Conservation (phyloP, 2,888 invertebrate genomes). For the Pinctada fucata region DNA sequence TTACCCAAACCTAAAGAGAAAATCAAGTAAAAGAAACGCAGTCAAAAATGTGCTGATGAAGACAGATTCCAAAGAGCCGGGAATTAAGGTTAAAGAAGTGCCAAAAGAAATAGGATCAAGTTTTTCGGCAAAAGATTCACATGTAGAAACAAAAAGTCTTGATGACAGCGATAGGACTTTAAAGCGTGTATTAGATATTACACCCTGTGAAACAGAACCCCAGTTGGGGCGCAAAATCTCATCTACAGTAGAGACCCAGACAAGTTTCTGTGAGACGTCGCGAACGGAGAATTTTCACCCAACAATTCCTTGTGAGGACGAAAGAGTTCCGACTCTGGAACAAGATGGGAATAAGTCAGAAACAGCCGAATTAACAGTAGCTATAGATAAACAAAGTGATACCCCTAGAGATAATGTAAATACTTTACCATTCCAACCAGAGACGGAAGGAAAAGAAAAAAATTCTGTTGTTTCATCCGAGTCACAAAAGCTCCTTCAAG, state of each 20-base stretch:
- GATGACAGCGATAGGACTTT: not conserved
- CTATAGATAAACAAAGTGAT: too few species aligned
- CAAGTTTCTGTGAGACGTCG: conserved; percentile 6
- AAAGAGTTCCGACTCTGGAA: not conserved
- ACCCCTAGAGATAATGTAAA: too few species aligned
- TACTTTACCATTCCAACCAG: not conserved
- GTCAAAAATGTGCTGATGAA: not conserved
- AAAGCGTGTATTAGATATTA: too few species aligned
- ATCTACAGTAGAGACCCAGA: conserved; percentile 29
- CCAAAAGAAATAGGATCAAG: not conserved
- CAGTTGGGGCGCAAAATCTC: not conserved
- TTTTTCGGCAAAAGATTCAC: not conserved
- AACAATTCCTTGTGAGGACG: not conserved
- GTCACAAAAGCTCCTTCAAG: not conserved
- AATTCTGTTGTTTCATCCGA: not conserved
- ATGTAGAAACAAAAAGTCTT: not conserved
- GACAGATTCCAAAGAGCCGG: not conserved
- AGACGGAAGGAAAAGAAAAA: not conserved
- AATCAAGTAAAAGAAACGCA: not conserved
- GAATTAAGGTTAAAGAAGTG: not conserved
- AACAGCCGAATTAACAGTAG: not conserved
- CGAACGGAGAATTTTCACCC: too few species aligned
- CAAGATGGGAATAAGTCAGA: not conserved
- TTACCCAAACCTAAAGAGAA: conserved; percentile 36
- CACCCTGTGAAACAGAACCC: too few species aligned